Evolutionary conservation across 2,113 vertebrate species (phyloP).

Genomic region (Protomyctophum bolini): DNA sequence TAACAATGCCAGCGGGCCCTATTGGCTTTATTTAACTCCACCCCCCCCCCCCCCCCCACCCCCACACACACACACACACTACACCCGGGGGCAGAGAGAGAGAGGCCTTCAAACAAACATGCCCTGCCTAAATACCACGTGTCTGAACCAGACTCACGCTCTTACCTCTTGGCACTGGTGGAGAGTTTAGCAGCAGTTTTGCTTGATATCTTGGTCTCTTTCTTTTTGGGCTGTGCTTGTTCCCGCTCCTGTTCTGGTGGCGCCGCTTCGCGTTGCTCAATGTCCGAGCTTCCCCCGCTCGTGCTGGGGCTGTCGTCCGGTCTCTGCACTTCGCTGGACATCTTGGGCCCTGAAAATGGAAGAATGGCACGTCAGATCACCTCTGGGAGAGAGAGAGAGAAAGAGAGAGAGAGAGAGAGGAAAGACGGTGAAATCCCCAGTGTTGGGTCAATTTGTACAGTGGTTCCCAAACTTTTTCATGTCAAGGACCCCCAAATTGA

Average conservation of each 20-base stretch:
- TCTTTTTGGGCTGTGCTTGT: slow-evolving; percentile 96
- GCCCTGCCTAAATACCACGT: slow-evolving; percentile 24
- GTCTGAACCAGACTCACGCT: slow-evolving; percentile 10
- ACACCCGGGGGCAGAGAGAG: slow-evolving; percentile 32
- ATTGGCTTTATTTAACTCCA: slow-evolving; percentile 41
- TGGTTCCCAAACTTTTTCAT: too few species aligned
- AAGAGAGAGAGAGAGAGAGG: too few species aligned
- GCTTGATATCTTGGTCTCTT: slow-evolving; percentile 98
- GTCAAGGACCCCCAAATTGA: too few species aligned
- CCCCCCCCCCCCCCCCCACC: too few species aligned
- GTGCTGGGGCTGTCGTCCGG: slow-evolving; percentile 98
- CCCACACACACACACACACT: too few species aligned
- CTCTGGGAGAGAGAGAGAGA: too few species aligned
- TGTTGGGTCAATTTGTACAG: too few species aligned
- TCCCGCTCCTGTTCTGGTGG: slow-evolving; percentile 94
- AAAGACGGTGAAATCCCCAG: too few species aligned
- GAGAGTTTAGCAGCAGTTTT: slow-evolving; percentile 98
- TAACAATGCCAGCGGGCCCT: slow-evolving; percentile 49
- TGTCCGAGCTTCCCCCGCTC: slow-evolving; percentile 97
- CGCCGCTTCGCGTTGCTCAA: slow-evolving; percentile 91
- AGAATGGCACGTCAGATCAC: background rate
- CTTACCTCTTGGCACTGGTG: slow-evolving; percentile 97
- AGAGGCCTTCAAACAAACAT: slow-evolving; percentile 55
- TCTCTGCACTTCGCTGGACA: slow-evolving; percentile 98
- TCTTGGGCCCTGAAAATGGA: slow-evolving; percentile 80